A percentile compares a stretch with the other conserved stretches of the same genome.
These are phyloP conservation scores for Channa argus DNA, from an alignment of 2,113 vertebrate genomes.

Conservation along the genomic window DNA sequence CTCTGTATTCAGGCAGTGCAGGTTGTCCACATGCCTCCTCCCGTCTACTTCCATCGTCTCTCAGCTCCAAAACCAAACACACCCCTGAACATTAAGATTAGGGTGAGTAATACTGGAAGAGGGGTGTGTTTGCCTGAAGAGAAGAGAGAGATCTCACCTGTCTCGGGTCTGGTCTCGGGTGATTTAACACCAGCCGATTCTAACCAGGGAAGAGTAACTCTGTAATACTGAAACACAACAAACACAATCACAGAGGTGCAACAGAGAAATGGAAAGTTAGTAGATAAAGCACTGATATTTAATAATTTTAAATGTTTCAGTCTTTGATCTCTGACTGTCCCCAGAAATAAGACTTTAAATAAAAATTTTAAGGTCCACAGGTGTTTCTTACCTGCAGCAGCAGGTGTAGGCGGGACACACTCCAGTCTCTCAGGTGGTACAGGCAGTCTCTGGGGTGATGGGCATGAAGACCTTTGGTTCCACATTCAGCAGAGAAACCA, in stretches of 20 bases:
- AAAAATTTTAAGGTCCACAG: too few species aligned
- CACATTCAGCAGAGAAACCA: conserved; percentile 76
- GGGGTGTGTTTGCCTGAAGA: too few species aligned
- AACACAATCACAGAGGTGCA: not conserved
- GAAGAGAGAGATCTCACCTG: conserved; percentile 39
- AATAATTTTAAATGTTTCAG: too few species aligned
- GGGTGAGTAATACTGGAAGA: not conserved
- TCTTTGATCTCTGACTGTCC: too few species aligned
- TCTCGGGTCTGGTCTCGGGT: not conserved
- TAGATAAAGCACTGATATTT: too few species aligned
- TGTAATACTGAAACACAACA: conserved; percentile 65
- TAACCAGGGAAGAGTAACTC: conserved; percentile 64
- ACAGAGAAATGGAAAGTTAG: too few species aligned
- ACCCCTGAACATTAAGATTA: conserved; percentile 44
- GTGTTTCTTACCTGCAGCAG: conserved; percentile 76
- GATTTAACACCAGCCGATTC: conserved; percentile 30
- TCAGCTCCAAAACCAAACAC: conserved; percentile 79
- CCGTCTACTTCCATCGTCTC: conserved; percentile 49
- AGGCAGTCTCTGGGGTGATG: conserved; percentile 86
- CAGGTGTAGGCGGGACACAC: conserved; percentile 68
- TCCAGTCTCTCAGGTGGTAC: conserved; percentile 86
- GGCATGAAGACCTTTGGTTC: conserved; percentile 81
- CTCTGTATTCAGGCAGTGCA: conserved; percentile 44
- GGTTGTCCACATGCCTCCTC: conserved; percentile 76
- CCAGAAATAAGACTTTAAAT: too few species aligned